A percentile compares a stretch with the other conserved stretches of the same genome.
Evolutionary conservation across 2,888 invertebrate genomes (phyloP).

Genomic region (Sisyra terminalis): DNA sequence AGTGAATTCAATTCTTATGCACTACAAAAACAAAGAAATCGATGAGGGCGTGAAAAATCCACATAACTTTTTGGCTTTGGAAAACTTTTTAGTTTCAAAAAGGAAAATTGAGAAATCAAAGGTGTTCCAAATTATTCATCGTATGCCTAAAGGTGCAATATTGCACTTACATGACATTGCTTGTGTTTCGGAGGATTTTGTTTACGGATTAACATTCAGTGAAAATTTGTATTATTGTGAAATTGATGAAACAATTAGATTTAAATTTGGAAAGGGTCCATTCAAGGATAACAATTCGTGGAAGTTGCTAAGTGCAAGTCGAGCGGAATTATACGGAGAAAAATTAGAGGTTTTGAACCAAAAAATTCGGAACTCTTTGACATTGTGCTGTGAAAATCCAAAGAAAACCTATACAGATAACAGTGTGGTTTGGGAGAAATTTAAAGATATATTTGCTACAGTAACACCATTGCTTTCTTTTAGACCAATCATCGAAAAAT

Average conservation of each 20-base stretch:
- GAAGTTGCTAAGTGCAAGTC: conserved; percentile 28
- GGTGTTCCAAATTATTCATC: background rate
- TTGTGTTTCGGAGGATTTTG: conserved; percentile 1
- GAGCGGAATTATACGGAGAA: conserved; percentile 23
- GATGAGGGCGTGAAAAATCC: background rate
- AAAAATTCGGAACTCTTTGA: conserved; percentile 33
- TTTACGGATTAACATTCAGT: conserved; percentile 14
- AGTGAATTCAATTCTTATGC: conserved; percentile 21
- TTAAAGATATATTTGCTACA: conserved; percentile 35
- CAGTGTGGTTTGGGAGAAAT: conserved; percentile 40
- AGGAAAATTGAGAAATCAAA: background rate
- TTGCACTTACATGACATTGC: background rate
- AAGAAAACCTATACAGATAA: conserved; percentile 32
- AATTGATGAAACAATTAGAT: background rate
- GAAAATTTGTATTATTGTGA: conserved; percentile 1
- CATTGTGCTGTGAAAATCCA: conserved; percentile 35
- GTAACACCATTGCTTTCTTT: conserved; percentile 37
- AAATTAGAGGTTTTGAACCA: conserved; percentile 33
- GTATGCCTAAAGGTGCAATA: conserved; percentile 4
- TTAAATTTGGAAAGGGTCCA: background rate
- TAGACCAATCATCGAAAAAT: conserved; percentile 45
- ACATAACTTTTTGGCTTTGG: conserved; percentile 4
- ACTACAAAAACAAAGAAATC: conserved; percentile 20
- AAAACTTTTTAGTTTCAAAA: conserved; percentile 5
- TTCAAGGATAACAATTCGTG: conserved; percentile 20